phyloP scores from a whole-genome alignment of 2,113 vertebrate species.

The Turnix velox region DNA sequence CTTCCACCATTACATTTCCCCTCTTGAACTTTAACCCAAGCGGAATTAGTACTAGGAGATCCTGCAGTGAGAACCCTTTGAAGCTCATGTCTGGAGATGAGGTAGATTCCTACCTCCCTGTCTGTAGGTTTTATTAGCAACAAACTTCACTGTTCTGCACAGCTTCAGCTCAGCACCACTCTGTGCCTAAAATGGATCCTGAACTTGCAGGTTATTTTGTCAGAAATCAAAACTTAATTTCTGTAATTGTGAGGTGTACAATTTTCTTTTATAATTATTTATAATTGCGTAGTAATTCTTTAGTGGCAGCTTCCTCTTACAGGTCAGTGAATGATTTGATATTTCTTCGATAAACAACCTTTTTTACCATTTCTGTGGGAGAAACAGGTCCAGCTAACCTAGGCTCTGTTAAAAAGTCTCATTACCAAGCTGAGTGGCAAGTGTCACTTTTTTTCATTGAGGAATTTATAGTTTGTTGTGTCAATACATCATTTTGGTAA shows the following conservation, averaged over 20 bases:
- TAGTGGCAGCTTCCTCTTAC: neutral
- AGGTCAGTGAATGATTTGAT: neutral
- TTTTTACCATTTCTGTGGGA: neutral
- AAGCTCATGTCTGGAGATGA: neutral
- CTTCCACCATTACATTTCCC: neutral
- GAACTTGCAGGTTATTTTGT: neutral
- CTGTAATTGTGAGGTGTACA: neutral
- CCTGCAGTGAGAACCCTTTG: neutral
- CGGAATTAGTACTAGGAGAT: neutral
- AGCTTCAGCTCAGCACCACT: neutral
- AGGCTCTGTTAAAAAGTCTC: neutral
- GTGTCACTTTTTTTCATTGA: neutral
- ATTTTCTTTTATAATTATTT: neutral
- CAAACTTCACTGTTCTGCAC: neutral
- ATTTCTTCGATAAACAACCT: neutral
- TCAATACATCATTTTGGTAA: neutral
- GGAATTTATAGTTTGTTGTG: neutral
- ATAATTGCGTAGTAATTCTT: neutral
- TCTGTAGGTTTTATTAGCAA: neutral
- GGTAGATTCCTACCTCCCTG: neutral
- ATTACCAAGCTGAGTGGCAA: neutral
- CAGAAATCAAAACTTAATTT: neutral
- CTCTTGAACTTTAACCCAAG: neutral
- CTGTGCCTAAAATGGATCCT: neutral
- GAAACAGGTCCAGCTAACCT: neutral